Conservation (phyloP, 2,113 vertebrate genomes). For the Thamnophis sirtalis region DNA sequence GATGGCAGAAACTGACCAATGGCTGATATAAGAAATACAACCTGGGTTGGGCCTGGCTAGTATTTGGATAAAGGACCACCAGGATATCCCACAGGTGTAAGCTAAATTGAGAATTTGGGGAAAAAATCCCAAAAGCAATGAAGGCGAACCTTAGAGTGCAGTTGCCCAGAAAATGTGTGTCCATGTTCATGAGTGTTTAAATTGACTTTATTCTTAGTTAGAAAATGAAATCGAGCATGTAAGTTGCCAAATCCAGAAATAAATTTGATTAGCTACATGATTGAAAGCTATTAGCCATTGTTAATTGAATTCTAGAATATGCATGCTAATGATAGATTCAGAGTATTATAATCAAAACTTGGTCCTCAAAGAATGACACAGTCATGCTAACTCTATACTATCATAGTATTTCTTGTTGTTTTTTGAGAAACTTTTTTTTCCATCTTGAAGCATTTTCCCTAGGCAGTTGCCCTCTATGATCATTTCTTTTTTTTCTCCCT, state of each 20-base stretch:
- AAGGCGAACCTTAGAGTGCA: background rate
- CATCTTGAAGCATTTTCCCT: background rate
- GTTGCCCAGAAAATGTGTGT: background rate
- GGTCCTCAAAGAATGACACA: background rate
- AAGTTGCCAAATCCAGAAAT: background rate
- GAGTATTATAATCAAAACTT: background rate
- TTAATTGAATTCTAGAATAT: background rate
- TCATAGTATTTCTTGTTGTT: background rate
- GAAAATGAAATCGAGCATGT: background rate
- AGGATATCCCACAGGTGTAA: background rate
- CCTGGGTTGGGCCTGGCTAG: background rate
- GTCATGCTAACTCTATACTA: background rate
- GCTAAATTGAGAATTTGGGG: background rate
- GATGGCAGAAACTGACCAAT: background rate
- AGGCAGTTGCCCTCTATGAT: background rate
- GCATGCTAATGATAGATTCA: background rate
- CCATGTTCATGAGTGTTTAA: background rate
- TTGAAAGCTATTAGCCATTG: background rate
- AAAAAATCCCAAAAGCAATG: background rate
- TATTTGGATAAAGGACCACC: background rate
- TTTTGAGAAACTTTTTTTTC: background rate
- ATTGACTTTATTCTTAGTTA: background rate
- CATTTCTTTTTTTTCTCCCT: background rate
- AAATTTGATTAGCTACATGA: background rate
- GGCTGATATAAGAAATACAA: background rate